These are phyloP conservation scores for Elegia similella DNA, from an alignment of 2,888 invertebrate species.

Conservation along the genomic window DNA sequence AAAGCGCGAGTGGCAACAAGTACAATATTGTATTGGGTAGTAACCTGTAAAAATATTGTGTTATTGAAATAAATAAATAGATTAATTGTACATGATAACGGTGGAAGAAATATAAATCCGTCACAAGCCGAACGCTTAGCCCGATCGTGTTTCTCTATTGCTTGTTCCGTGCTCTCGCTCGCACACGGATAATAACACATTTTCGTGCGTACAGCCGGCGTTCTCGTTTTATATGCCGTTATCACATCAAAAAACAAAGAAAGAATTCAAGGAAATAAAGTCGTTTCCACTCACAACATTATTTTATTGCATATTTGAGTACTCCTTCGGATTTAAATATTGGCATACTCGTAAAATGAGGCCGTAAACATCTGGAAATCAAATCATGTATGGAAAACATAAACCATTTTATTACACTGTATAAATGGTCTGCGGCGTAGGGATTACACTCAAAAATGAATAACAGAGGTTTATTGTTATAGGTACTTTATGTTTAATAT, in stretches of 20 bases:
- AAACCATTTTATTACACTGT: conserved; percentile 16
- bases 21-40: no score
- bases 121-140: no score
- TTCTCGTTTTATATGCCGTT: no score
- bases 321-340: conserved; percentile 4
- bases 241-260: neutral
- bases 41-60: no score
- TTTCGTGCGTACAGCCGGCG: no score
- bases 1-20: no score
- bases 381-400: conserved; percentile 17
- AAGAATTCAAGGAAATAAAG: neutral
- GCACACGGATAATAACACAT: no score
- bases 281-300: neutral
- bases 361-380: conserved; percentile 14
- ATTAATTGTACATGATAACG: no score
- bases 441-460: conserved; percentile 1
- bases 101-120: no score
- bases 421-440: conserved; percentile 1
- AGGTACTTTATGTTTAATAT: neutral
- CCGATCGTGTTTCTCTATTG: no score
- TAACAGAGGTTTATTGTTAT: neutral
- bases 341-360: conserved; percentile 4
- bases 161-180: no score
- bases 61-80: no score
- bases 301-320: conserved; percentile 7